A percentile compares a stretch with the other conserved stretches of the same genome.
Conservation (phyloP, 2,888 invertebrate genomes). For the Octonoba sinensis region DNA sequence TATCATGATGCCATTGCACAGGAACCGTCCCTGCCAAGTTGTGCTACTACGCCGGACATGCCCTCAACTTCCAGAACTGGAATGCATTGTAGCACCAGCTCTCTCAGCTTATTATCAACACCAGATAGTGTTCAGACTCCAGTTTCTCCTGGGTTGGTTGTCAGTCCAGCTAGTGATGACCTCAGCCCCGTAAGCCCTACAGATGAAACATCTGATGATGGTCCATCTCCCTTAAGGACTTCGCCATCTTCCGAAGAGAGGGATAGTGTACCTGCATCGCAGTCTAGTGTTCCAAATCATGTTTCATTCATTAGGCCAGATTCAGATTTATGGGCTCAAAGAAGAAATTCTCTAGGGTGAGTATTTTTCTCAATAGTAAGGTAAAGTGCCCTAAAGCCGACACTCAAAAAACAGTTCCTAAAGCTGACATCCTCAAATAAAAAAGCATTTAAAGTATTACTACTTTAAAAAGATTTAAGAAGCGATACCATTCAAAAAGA, state of each 20-base stretch:
- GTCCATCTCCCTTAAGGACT: conserved; percentile 45
- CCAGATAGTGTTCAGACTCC: conserved; percentile 61
- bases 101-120: conserved; percentile 53
- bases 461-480: no score
- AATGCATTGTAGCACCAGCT: conserved; percentile 52
- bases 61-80: conserved; percentile 59
- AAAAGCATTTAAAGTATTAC: no score
- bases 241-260: conserved; percentile 46
- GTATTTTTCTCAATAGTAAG: not conserved
- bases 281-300: conserved; percentile 15
- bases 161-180: conserved; percentile 58
- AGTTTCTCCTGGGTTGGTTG: conserved; percentile 52
- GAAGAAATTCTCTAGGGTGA: conserved; percentile 51
- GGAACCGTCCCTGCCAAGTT: conserved; percentile 56
- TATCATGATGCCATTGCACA: conserved; percentile 33
- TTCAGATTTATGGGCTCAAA: conserved; percentile 51
- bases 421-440: no score
- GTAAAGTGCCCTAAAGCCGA: no score
- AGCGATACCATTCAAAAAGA: no score
- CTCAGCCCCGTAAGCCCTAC: conserved; percentile 55
- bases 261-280: not conserved
- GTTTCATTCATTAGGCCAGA: conserved; percentile 39
- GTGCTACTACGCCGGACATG: conserved; percentile 50
- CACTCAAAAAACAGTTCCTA: no score
- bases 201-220: conserved; percentile 54